Evolutionary conservation across 1,140 invertebrate genomes (phyloP), one percentile per base, ranked within the genome.

Genomic region (Drosophila biarmipes): DNA sequence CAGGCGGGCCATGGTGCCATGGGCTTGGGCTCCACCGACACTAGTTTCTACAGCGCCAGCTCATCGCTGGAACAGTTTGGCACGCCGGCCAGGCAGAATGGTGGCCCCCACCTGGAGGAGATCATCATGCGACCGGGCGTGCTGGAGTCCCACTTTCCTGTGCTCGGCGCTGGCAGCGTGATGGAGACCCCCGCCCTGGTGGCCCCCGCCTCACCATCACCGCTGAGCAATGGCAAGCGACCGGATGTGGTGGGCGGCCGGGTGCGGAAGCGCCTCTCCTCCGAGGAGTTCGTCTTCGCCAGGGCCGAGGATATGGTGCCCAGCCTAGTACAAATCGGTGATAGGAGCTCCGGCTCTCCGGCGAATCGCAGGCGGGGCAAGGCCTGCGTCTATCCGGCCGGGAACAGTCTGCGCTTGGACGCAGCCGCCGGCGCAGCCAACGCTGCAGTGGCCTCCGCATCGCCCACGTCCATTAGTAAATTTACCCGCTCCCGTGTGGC

Each of bases 121-220:
- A 78, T 78, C 17, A 61, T 85, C 7, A 90, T 90, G 51, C 82
- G 81, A 43, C 78, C 82, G 3, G 91, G 91, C 29, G 80, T 92
- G 2, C 69, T 92, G 4, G 91, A 92, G 51, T 92, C 91, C 12
- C 91, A 92, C 52, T 92, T 92, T 58, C 91, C 91, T 2, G 73
- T 91, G 4, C 31, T 57, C 17, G 66, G 58, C n/a, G 54, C 46
- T 42, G 49, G 48, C 31, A 38, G 43, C 40, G 57, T 37, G n/a
- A 45, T 61, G 19, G 69, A 75, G 45, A 86, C 85, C 0, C 75
- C 86, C 2, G 68, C 64, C 5, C 63, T 71, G 66, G 68, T 86
- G 52, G 82, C 82, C 5, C 82, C 82, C n/a, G 84, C 82, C 43
- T 87, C 80, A 3, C 81, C 80, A 3, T 56, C 80, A 14, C 66